These are phyloP conservation scores for Orthosia gothica DNA, from an alignment of 2,888 invertebrate species.

Conservation along the genomic window DNA sequence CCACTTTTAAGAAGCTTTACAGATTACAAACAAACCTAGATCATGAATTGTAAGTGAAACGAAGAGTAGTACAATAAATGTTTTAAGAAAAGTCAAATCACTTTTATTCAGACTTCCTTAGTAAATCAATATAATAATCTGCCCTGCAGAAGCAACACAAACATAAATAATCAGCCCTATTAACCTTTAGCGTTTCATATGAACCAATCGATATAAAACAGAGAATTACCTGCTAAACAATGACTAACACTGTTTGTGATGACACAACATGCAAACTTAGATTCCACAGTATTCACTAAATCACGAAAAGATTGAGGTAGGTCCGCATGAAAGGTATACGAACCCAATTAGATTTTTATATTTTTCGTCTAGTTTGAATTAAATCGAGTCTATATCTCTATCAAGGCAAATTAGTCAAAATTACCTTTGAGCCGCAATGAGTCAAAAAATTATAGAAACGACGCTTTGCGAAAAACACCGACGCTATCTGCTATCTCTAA, in stretches of 20 bases:
- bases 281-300: slow-evolving; percentile 7
- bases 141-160: not conserved
- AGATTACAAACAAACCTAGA: slow-evolving; percentile 3
- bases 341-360: slow-evolving; percentile 15
- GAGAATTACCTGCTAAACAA: slow-evolving; percentile 33
- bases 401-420: slow-evolving; percentile 56
- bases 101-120: not conserved
- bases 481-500: slow-evolving; percentile 47
- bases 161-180: not conserved
- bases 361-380: slow-evolving; percentile 8
- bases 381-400: slow-evolving; percentile 52
- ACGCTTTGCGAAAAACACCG: slow-evolving; percentile 54
- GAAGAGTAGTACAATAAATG: not conserved
- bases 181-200: not conserved
- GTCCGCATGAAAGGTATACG: not conserved
- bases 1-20: not conserved
- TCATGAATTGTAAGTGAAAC: not conserved
- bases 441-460: slow-evolving; percentile 34
- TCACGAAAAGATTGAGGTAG: slow-evolving; percentile 18
- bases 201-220: slow-evolving; percentile 26
- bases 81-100: not conserved
- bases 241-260: slow-evolving; percentile 57
- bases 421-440: slow-evolving; percentile 57
- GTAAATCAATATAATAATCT: not conserved
- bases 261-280: slow-evolving; percentile 48